These are phyloP conservation scores for Arion vulgaris DNA, from an alignment of 1,140 invertebrate genomes.

Conservation along the genomic window DNA sequence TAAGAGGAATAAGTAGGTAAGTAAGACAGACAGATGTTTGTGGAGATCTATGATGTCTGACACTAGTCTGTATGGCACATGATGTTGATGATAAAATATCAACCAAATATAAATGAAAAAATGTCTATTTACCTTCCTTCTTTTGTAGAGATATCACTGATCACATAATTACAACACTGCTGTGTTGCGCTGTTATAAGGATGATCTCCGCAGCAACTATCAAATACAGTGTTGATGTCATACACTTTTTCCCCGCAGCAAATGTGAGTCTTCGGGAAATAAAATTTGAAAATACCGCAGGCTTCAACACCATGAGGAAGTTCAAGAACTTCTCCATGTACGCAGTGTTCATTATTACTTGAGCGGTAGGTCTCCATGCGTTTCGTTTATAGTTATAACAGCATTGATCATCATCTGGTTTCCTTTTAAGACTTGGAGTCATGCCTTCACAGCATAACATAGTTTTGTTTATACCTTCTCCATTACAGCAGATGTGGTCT, in stretches of 20 bases:
- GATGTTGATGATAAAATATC: too few relatives aligned
- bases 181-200: neutral
- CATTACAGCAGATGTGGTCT: constrained; percentile 2
- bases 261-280: neutral
- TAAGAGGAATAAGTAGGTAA: too few relatives aligned
- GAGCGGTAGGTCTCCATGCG: neutral
- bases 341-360: neutral
- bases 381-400: neutral
- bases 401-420: constrained; percentile 14
- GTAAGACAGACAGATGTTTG: too few relatives aligned
- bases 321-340: neutral
- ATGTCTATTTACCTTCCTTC: neutral
- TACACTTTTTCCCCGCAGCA: neutral
- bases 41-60: too few relatives aligned
- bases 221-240: neutral
- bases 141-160: neutral
- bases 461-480: neutral
- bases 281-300: neutral
- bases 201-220: neutral
- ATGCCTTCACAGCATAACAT: neutral
- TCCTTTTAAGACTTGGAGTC: neutral
- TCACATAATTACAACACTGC: constrained; percentile 8
- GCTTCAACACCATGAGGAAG: neutral
- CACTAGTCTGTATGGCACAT: too few relatives aligned
- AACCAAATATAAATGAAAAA: neutral